These are phyloP conservation scores for Paedocypris micromegethes DNA, from an alignment of 2,797 vertebrate genomes.

Conservation along the genomic window DNA sequence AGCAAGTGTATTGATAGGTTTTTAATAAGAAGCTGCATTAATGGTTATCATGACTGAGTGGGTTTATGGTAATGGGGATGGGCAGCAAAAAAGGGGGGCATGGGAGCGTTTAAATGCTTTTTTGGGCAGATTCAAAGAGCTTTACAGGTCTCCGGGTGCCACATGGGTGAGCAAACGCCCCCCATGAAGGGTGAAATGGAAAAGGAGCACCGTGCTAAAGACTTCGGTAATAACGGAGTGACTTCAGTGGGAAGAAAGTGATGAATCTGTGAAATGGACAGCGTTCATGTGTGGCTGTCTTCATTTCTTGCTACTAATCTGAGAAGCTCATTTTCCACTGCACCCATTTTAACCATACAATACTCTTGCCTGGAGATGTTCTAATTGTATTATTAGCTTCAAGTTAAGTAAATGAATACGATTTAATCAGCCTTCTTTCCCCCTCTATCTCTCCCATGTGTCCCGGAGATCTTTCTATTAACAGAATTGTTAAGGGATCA, in stretches of 20 bases:
- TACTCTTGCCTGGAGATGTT: constrained; percentile 71
- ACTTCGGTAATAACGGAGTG: constrained; percentile 52
- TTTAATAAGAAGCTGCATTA: constrained; percentile 81
- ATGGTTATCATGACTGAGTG: constrained; percentile 79
- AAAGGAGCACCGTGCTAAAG: constrained; percentile 39
- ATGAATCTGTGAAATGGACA: constrained; percentile 66
- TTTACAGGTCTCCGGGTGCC: constrained; percentile 45
- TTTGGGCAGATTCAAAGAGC: constrained; percentile 62
- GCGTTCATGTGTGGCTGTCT: constrained; percentile 65
- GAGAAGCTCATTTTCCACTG: constrained; percentile 68
- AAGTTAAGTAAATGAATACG: constrained; percentile 80
- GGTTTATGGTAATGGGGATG: constrained; percentile 74
- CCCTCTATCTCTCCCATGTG: constrained; percentile 60
- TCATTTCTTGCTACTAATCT: constrained; percentile 78
- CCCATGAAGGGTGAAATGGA: constrained; percentile 27
- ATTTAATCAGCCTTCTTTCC: constrained; percentile 72
- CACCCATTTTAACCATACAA: constrained; percentile 77
- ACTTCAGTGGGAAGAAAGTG: constrained; percentile 55
- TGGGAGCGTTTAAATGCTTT: constrained; percentile 64
- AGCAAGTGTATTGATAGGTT: constrained; percentile 76
- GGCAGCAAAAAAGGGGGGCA: constrained; percentile 58
- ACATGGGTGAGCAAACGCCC: constrained; percentile 37
- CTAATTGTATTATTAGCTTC: constrained; percentile 82
- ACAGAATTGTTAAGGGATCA: constrained; percentile 68
- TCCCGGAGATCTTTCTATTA: constrained; percentile 72